A percentile compares a stretch with the other conserved stretches of the same genome.
Conservation (phyloP, 2,113 vertebrate species). For the Vanacampus margaritifer region DNA sequence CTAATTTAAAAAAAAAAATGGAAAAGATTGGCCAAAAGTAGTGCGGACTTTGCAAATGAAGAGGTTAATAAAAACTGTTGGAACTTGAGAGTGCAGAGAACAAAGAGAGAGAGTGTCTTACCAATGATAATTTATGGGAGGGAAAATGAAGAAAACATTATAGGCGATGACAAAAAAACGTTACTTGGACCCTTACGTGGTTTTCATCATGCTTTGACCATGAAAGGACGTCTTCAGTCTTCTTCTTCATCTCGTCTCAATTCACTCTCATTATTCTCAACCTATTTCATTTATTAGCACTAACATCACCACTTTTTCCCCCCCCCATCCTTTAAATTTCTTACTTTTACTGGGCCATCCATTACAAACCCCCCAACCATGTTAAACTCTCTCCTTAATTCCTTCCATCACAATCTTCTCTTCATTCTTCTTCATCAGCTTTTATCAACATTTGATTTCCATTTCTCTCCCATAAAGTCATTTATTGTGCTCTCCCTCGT, state of each 20-base stretch:
- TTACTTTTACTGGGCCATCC: slow-evolving; percentile 28
- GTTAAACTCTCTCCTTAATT: slow-evolving; percentile 33
- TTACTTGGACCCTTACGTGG: not conserved
- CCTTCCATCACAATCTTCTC: slow-evolving; percentile 19
- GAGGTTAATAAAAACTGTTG: too few species aligned
- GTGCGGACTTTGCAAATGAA: too few species aligned
- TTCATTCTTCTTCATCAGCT: slow-evolving; percentile 19
- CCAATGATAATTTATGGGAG: too few species aligned
- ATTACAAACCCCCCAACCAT: slow-evolving; percentile 4
- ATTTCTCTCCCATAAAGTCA: slow-evolving; percentile 9
- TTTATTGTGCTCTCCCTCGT: slow-evolving; percentile 19
- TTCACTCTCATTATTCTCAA: slow-evolving; percentile 20
- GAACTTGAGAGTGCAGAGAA: too few species aligned
- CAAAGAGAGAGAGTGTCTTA: too few species aligned
- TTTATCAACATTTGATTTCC: slow-evolving; percentile 24
- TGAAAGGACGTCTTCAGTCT: not conserved
- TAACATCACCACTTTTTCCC: slow-evolving; percentile 14
- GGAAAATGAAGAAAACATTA: not conserved
- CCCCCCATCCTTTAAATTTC: slow-evolving; percentile 12
- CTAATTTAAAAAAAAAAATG: too few species aligned
- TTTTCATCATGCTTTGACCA: not conserved
- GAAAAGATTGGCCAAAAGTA: too few species aligned
- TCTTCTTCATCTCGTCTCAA: not conserved
- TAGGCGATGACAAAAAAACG: not conserved
- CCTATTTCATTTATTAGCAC: slow-evolving; percentile 16